Evolutionary conservation across 2,797 vertebrate species (phyloP).

Genomic region (Enteromius trimaculatus): DNA sequence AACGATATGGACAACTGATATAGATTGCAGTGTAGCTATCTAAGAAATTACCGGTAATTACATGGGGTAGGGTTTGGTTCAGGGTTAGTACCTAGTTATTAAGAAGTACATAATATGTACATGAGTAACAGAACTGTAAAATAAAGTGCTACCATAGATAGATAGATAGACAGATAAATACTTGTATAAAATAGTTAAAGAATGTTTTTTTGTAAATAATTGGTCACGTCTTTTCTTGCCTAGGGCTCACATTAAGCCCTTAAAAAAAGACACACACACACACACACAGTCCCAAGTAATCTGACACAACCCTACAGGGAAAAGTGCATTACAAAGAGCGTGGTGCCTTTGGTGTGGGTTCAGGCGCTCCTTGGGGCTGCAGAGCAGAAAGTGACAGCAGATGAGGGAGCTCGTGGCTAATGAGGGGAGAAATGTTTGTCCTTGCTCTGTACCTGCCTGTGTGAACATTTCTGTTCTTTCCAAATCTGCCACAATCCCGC

Average conservation of each 20-base stretch:
- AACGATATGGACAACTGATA: neutral
- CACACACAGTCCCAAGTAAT: neutral
- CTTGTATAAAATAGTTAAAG: neutral
- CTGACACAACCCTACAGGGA: neutral
- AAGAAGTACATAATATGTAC: too few relatives aligned
- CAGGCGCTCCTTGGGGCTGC: slow-evolving; percentile 8
- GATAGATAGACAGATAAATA: neutral
- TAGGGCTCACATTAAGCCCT: neutral
- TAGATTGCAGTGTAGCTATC: too few relatives aligned
- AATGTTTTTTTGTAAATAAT: neutral
- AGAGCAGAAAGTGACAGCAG: slow-evolving; percentile 12
- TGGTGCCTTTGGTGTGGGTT: slow-evolving; percentile 8
- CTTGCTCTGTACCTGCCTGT: slow-evolving; percentile 26
- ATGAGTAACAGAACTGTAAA: too few relatives aligned
- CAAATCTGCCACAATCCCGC: slow-evolving; percentile 25
- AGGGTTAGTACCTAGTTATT: too few relatives aligned
- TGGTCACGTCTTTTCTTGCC: neutral
- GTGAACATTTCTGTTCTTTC: slow-evolving; percentile 17
- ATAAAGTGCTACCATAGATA: too few relatives aligned
- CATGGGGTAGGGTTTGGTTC: too few relatives aligned
- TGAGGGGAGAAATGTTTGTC: slow-evolving; percentile 42
- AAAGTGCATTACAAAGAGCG: neutral
- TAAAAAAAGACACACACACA: neutral
- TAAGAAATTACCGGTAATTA: too few relatives aligned
- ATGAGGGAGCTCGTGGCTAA: slow-evolving; percentile 34